Evolutionary conservation across 2,888 invertebrate genomes (phyloP).

Genomic region (Rhingia rostrata): DNA sequence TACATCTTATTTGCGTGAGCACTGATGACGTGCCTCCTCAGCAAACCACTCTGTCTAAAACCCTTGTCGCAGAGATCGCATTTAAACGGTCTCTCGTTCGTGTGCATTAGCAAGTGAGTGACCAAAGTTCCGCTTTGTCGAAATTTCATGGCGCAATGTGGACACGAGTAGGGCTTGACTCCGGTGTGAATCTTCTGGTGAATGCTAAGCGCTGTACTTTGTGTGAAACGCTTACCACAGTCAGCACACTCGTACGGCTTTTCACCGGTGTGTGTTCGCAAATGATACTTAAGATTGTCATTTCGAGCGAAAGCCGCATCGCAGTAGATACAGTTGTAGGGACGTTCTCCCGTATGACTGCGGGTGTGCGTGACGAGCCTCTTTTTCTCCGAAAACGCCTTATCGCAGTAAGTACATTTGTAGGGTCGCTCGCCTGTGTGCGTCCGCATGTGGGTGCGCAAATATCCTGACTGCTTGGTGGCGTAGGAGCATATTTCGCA

Average conservation of each 20-base stretch:
- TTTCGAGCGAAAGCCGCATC: constrained; percentile 65
- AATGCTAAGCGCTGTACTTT: constrained; percentile 52
- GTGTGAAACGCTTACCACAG: constrained; percentile 65
- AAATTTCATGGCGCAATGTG: constrained; percentile 63
- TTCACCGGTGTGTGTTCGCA: constrained; percentile 66
- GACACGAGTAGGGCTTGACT: constrained; percentile 63
- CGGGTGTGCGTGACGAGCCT: constrained; percentile 63
- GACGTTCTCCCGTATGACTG: constrained; percentile 64
- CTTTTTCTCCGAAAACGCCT: constrained; percentile 61
- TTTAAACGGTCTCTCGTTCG: constrained; percentile 65
- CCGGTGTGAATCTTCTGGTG: constrained; percentile 69
- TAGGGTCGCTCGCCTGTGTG: constrained; percentile 65
- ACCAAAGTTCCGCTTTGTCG: constrained; percentile 64
- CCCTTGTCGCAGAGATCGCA: constrained; percentile 65
- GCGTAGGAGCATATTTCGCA: constrained; percentile 70
- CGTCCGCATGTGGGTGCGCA: constrained; percentile 65
- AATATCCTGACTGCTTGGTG: constrained; percentile 64
- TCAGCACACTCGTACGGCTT: constrained; percentile 58
- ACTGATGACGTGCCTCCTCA: constrained; percentile 45
- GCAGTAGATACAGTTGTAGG: constrained; percentile 64
- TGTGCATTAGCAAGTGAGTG: constrained; percentile 66
- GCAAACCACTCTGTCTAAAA: constrained; percentile 53
- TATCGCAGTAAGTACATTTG: constrained; percentile 62
- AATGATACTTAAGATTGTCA: constrained; percentile 67
- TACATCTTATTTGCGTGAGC: constrained; percentile 27